Base-by-base conservation (phyloP, 53 echinoderm and acorn worm species). In the Stichopus horrens region DNA sequence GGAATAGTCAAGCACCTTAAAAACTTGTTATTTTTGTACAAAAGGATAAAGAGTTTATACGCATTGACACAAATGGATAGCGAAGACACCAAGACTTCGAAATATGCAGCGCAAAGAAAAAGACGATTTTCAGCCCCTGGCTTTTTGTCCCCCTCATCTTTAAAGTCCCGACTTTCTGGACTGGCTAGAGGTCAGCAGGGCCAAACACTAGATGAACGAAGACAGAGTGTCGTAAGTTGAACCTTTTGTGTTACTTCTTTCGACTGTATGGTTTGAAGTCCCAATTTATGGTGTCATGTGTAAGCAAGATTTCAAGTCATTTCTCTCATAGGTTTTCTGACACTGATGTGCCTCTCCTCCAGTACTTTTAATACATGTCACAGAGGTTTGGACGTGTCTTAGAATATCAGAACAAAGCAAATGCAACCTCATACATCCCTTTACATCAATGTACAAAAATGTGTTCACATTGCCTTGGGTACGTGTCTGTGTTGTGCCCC, bases 81-180 rank as follows among this genome's bases (percentile, higher is more conserved):
- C 56, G 87, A 74, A 7, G 74, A 74, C 4, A 11, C n/a, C 19
- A 74, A 87, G 4, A 21, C 55, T 53, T 54, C 87, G n/a, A 87
- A 87, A 54, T 87, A 74, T 57, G 87, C 74, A n/a, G 87, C 74
- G 16, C 87, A 87, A 75, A 21, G 87, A 21, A 73, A 57, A 54
- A 18, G 87, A 8, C 74, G 87, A 21, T 87, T 87, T 55, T 87
- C 87, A 54, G 87, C 87, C 74, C 87, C 87, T 9, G 87, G 74
- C 10, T 87, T 87, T 23, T 57, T 87, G n/a, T 87, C 87, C 20
- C 87, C 87, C 5, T 87, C 87, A 11, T 74, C 87, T 5, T 73
- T 87, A 57, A 87, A 87, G 87, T 87, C 87, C 4, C 87, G 87
- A 7, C 75, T 87, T 18, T 74, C 87, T 16, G 87, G 87, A 37